Percentiles rank a stretch among this genome's conserved stretches.
Conservation (phyloP, 2,888 invertebrate species). For the Heliconius ethilla region DNA sequence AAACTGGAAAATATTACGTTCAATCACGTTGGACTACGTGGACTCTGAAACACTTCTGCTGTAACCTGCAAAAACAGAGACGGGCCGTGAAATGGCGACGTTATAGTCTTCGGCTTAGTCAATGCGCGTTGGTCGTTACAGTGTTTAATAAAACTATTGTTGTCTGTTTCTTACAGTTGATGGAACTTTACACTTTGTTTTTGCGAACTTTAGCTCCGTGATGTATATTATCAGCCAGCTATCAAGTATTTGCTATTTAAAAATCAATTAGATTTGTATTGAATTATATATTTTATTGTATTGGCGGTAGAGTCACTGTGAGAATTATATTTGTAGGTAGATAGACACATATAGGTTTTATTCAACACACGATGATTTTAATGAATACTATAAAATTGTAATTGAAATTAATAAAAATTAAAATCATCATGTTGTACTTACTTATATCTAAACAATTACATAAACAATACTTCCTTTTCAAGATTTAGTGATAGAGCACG, state of each 20-base stretch:
- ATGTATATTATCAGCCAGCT: not conserved
- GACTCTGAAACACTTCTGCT: constrained; percentile 10
- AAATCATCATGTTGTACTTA: not conserved
- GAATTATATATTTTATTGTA: not conserved
- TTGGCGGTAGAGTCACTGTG: not conserved
- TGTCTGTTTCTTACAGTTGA: constrained; percentile 6
- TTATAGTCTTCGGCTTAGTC: not conserved
- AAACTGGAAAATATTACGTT: constrained; percentile 37
- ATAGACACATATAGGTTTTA: not conserved
- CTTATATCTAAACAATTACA: not conserved
- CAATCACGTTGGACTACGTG: constrained; percentile 23
- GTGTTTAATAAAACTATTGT: constrained; percentile 5
- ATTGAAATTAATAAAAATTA: not conserved
- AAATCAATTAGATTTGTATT: not conserved
- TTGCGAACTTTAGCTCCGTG: not conserved
- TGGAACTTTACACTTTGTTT: not conserved
- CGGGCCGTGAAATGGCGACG: not conserved
- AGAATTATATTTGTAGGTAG: not conserved
- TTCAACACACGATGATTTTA: not conserved
- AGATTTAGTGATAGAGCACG: constrained; percentile 8
- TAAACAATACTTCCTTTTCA: not conserved
- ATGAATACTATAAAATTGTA: not conserved
- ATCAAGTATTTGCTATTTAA: not conserved
- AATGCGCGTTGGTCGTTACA: not conserved
- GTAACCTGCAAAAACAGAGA: constrained; percentile 19